Conservation (phyloP, 2,888 invertebrate genomes). For the Neocrepidodera transversa region DNA sequence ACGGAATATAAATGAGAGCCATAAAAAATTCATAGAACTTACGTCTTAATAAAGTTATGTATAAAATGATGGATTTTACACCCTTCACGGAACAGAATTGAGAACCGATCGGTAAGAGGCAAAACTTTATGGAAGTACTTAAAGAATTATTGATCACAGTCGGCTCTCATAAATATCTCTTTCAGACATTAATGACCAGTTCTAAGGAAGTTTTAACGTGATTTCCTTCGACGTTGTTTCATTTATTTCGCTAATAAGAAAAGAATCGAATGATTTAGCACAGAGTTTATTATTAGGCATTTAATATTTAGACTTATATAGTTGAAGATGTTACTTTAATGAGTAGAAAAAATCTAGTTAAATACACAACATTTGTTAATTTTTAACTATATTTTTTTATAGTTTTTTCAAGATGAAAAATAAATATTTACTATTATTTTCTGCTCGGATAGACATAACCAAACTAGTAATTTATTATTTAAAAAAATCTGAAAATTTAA, state of each 20-base stretch:
- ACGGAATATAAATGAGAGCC: constrained; percentile 1
- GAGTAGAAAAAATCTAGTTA: too few species aligned
- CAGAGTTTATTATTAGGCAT: too few species aligned
- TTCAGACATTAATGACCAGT: constrained; percentile 21
- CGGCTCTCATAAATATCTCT: constrained; percentile 15
- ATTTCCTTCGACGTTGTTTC: constrained; percentile 19
- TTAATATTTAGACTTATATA: too few species aligned
- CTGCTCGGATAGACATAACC: too few species aligned
- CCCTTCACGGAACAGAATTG: constrained; percentile 12
- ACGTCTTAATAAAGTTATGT: constrained; percentile 9
- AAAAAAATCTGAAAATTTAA: too few species aligned
- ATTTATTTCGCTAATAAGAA: constrained; percentile 13
- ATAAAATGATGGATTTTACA: constrained; percentile 19
- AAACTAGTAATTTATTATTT: too few species aligned
- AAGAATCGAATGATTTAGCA: constrained; percentile 3
- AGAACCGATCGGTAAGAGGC: constrained; percentile 2
- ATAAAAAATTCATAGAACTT: constrained; percentile 15
- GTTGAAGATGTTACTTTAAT: too few species aligned
- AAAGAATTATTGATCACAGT: constrained; percentile 25
- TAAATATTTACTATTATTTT: too few species aligned
- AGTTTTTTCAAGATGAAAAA: too few species aligned
- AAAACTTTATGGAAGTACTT: constrained; percentile 20
- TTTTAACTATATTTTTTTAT: too few species aligned
- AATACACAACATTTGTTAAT: too few species aligned
- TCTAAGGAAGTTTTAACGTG: constrained; percentile 14